These are phyloP conservation scores for Ophraella communa DNA, from an alignment of 2,888 invertebrate species.

Conservation along the genomic window DNA sequence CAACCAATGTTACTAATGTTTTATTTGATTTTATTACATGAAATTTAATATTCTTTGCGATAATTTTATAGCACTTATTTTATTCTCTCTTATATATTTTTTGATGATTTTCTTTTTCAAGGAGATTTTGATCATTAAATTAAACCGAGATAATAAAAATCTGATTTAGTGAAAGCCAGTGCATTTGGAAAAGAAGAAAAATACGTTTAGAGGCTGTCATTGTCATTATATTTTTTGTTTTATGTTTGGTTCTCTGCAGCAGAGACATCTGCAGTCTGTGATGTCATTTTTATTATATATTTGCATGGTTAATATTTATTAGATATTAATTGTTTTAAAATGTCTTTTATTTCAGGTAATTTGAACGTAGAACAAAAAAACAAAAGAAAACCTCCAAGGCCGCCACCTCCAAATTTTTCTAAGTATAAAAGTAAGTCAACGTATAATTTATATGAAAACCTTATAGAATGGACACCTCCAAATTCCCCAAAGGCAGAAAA, in stretches of 20 bases:
- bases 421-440: slow-evolving; percentile 55
- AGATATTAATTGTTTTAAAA: slow-evolving; percentile 11
- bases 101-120: no score
- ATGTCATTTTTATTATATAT: not conserved
- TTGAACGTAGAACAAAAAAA: slow-evolving; percentile 39
- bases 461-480: slow-evolving; percentile 64
- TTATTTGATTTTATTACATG: no score
- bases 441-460: slow-evolving; percentile 56
- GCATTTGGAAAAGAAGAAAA: no score
- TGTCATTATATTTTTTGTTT: not conserved
- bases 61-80: no score
- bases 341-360: slow-evolving; percentile 40
- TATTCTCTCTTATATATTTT: no score
- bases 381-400: slow-evolving; percentile 75
- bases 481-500: slow-evolving; percentile 55
- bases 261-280: no score
- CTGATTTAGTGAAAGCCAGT: no score
- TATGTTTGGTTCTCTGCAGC: no score
- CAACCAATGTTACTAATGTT: not conserved
- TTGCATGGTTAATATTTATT: not conserved
- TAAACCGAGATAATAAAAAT: no score
- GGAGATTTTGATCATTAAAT: no score
- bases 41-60: no score
- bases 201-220: no score
- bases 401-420: slow-evolving; percentile 69